A percentile compares a stretch with the other conserved stretches of the same genome.
Evolutionary conservation across 1,140 invertebrate species (phyloP).

Genomic region (Acromyrmex charruanus): DNA sequence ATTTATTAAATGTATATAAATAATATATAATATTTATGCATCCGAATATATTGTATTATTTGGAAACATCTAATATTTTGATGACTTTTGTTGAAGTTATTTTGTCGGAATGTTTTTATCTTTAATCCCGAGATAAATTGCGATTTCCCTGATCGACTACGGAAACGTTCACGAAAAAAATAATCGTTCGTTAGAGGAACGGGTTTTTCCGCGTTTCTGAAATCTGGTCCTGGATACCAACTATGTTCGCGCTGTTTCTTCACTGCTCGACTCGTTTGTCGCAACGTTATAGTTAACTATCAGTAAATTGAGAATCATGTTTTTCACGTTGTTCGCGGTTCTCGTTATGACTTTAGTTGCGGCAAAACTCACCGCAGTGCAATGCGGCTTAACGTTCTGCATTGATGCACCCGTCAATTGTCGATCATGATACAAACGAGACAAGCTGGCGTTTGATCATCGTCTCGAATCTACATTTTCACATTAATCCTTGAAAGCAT

Average conservation of each 20-base stretch:
- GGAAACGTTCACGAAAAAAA: constrained; percentile 4
- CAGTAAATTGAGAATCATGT: constrained; percentile 42
- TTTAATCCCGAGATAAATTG: constrained; percentile 26
- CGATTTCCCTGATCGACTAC: neutral
- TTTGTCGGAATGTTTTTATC: too few relatives aligned
- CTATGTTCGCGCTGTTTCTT: constrained; percentile 11
- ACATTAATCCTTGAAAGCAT: neutral
- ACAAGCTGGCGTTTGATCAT: neutral
- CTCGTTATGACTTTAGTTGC: constrained; percentile 54
- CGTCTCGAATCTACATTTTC: neutral
- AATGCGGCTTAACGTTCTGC: constrained; percentile 41
- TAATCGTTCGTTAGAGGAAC: constrained; percentile 11
- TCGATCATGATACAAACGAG: constrained; percentile 22
- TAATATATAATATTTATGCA: neutral
- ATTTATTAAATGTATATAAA: neutral
- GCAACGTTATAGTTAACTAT: constrained; percentile 36
- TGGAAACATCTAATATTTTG: neutral
- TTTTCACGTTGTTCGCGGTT: constrained; percentile 39
- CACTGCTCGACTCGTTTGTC: constrained; percentile 20
- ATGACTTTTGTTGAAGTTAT: neutral
- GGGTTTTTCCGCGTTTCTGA: constrained; percentile 36
- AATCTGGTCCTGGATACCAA: neutral
- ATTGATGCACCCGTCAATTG: constrained; percentile 52
- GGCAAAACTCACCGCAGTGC: constrained; percentile 38
- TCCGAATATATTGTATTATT: neutral